Percentiles rank a stretch among this genome's conserved stretches.
phyloP scores from a whole-genome alignment of 2,888 invertebrate species.

The Platycheirus albimanus region DNA sequence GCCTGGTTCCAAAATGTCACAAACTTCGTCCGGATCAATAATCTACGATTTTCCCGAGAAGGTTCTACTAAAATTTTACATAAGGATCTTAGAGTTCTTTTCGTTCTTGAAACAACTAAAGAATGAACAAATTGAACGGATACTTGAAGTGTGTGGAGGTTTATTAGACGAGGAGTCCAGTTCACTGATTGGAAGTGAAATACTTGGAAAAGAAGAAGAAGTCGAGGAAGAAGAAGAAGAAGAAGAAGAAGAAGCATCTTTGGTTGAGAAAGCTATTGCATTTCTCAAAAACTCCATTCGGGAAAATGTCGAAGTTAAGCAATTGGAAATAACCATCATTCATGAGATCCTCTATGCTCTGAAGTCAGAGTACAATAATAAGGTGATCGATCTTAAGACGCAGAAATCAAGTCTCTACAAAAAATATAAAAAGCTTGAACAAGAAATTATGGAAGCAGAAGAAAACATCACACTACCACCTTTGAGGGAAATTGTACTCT shows the following conservation, averaged over 20 bases:
- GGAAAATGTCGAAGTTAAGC: conserved; percentile 53
- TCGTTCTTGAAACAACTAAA: conserved; percentile 40
- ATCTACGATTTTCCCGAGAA: conserved; percentile 63
- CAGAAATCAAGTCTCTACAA: conserved; percentile 32
- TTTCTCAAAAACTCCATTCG: conserved; percentile 56
- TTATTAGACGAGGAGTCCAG: no score
- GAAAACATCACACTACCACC: conserved; percentile 76
- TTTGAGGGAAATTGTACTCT: conserved; percentile 76
- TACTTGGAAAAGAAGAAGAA: conserved; percentile 9
- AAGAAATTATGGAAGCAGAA: not conserved
- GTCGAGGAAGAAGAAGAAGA: conserved; percentile 5
- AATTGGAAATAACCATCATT: conserved; percentile 51
- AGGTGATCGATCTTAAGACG: conserved; percentile 30
- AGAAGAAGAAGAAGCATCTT: conserved; percentile 15
- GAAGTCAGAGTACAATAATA: conserved; percentile 46
- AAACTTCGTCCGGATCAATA: not conserved
- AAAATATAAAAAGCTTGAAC: conserved; percentile 29
- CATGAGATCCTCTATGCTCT: conserved; percentile 33
- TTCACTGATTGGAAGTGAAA: conserved; percentile 2
- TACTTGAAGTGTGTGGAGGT: conserved; percentile 35
- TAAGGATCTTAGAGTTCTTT: conserved; percentile 50
- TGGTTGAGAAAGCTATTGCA: conserved; percentile 45
- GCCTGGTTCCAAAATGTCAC: not conserved
- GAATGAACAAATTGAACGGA: conserved; percentile 40
- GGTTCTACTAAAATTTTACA: conserved; percentile 53